Base-by-base conservation (phyloP, 1,140 invertebrate species). In the Nymphalis io region DNA sequence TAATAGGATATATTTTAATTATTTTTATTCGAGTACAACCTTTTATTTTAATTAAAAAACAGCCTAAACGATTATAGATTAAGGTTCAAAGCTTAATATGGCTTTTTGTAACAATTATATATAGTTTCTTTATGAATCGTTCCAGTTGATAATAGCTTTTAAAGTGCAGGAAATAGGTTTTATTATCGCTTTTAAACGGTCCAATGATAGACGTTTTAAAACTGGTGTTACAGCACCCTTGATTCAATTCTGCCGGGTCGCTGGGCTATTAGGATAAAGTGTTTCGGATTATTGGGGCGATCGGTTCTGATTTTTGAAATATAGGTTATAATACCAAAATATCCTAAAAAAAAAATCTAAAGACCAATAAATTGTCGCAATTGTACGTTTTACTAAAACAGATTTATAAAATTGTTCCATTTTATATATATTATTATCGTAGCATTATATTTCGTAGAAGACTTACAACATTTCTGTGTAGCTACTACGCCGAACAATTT, bases 201-300 rank as follows among this genome's bases (percentile, higher is more conserved):
- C 20, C 18, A 18, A 51, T 51, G 18, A 20, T 51, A 40, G 16
- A 40, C 21, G 57, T 46, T 44, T 23, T 44, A 27, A 59, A 67
- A 58, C n/a, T 18, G 16, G 27, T 67, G 39, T 44, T 51, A 58
- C 16, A 44, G 20, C 38, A 20, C 42, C 55, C 64, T 59, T 67
- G 64, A 67, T 67, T 67, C 64, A 57, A 67, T 67, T 67, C 39
- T 67, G 64, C 18, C 63, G 64, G 64, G 64, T 67, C 64, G 64
- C 53, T 67, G 64, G 13, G 64, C 64, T 59, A 67, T 67, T 67
- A 67, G 64, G 64, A 55, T 59, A 59, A 40, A 67, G 40, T 67
- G 64, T 58, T 46, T 63, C 64, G 57, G 64, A 67, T 67, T 67
- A 67, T 58, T 67, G 23, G 64, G 53, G 55, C 23, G 61, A 63